Evolutionary conservation across 30 jellyfish, hydroid and myxozoan species (phyloP), one percentile per base, ranked within the genome.

Genomic region (Aurelia aurita complex sp. Pacific): DNA sequence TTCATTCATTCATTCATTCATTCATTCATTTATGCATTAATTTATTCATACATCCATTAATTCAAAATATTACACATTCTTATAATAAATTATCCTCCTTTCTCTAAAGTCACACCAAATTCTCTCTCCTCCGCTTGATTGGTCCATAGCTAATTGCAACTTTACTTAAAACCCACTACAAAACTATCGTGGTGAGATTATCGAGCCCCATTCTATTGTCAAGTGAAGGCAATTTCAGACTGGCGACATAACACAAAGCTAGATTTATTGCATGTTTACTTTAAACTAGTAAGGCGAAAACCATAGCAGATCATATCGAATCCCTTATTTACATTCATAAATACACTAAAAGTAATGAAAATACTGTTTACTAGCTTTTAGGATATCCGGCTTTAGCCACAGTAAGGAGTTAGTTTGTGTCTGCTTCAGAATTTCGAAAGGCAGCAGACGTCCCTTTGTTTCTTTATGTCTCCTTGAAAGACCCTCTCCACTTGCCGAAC

Each of bases 361-460:
- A 67, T 54, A 46, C 38, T 72, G 84, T 43, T 75, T 74, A 67
- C 52, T 13, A 66, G 10, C 34, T 38, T 72, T 36, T 29, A 84
- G 93, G 93, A 84, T 84, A 42, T 84, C 93, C 93, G 93, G 93
- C 52, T 84, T 84, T 33, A 71, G 86, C 93, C 87, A 17, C 84
- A 55, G 73, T 32, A 53, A 38, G 18, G 29, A 59, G 81, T 40
- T 43, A 79, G 55, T 23, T 50, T 53, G 70, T 51, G 81, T 63
- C 87, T 77, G 57, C 77, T 53, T 84, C 82, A 72, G 74, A 11
- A 53, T 17, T 69, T 42, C 61, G 61, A 60, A 57, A 32, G 61
- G 64, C 73, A 16, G 80, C 80, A 79, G 89, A 79, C 89, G 63
- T 23, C 79, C 73, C 36, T 64, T 79, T 64, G 80, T 79, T 42